phyloP scores from a whole-genome alignment of 2,888 invertebrate species.

The Osmoderma eremita region DNA sequence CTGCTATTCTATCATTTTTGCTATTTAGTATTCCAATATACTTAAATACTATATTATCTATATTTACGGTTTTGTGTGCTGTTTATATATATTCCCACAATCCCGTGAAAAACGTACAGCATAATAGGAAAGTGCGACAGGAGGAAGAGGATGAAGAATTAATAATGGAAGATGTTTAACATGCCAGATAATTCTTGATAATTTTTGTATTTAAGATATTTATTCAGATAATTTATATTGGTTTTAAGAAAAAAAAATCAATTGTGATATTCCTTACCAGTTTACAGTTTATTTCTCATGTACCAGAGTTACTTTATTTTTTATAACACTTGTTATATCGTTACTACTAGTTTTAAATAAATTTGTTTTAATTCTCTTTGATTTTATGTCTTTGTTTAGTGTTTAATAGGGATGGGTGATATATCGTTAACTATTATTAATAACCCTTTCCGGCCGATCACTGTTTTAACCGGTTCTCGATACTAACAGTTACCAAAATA shows the following conservation, averaged over 20 bases:
- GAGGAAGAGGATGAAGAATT: conserved; percentile 45
- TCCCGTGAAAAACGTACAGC: conserved; percentile 76
- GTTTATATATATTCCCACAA: conserved; percentile 89
- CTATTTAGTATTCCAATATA: conserved; percentile 88
- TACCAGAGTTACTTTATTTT: too few relatives aligned
- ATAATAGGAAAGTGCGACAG: conserved; percentile 39
- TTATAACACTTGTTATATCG: too few relatives aligned
- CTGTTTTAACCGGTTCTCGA: too few relatives aligned
- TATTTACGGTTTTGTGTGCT: conserved; percentile 83
- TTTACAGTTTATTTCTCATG: not conserved
- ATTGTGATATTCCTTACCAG: conserved; percentile 15
- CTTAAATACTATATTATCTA: conserved; percentile 82
- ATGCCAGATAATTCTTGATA: not conserved
- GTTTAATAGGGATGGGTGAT: too few relatives aligned
- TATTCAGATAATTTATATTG: not conserved
- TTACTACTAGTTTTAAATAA: too few relatives aligned
- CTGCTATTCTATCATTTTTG: conserved; percentile 87
- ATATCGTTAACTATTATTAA: too few relatives aligned
- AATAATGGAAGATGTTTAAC: conserved; percentile 49
- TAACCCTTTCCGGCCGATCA: too few relatives aligned
- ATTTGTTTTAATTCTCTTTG: too few relatives aligned
- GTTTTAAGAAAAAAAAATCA: not conserved
- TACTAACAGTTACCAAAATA: too few relatives aligned
- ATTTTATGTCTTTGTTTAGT: too few relatives aligned
- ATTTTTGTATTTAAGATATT: too few relatives aligned